These are phyloP conservation scores for Euleptes europaea DNA, from an alignment of 2,113 vertebrate genomes.

Conservation along the genomic window DNA sequence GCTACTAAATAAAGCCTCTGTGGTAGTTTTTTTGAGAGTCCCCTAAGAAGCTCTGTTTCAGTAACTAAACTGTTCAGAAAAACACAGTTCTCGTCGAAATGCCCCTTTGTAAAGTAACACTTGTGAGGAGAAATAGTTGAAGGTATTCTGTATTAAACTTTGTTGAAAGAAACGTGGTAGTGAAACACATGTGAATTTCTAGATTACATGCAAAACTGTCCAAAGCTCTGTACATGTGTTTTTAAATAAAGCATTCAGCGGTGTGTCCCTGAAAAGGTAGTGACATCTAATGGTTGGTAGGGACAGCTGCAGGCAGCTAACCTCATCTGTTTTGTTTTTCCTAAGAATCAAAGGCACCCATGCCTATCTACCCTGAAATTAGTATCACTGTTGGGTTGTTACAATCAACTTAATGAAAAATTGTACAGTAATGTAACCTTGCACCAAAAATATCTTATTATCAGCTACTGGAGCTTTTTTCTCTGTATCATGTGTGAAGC, in stretches of 20 bases:
- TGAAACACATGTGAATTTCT: background rate
- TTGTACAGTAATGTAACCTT: background rate
- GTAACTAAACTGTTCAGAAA: background rate
- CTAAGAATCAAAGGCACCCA: background rate
- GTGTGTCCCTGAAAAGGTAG: constrained; percentile 40
- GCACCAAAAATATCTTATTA: background rate
- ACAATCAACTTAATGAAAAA: background rate
- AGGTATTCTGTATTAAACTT: background rate
- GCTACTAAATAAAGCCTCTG: too few species aligned
- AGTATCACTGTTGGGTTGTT: background rate
- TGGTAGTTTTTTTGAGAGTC: background rate
- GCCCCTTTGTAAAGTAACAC: too few species aligned
- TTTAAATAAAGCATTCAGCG: background rate
- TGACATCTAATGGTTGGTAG: constrained; percentile 67
- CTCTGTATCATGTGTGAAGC: too few species aligned
- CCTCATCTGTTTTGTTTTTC: background rate
- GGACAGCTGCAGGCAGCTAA: constrained; percentile 42
- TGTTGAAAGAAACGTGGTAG: background rate
- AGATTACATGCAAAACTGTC: constrained; percentile 3
- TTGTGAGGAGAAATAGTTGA: background rate
- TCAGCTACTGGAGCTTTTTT: background rate
- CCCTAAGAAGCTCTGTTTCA: background rate
- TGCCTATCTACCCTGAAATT: background rate
- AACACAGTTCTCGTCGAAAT: background rate
- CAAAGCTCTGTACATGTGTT: background rate